These are phyloP conservation scores for Gastrophryne carolinensis DNA, from an alignment of 2,797 vertebrate genomes.

Conservation along the genomic window DNA sequence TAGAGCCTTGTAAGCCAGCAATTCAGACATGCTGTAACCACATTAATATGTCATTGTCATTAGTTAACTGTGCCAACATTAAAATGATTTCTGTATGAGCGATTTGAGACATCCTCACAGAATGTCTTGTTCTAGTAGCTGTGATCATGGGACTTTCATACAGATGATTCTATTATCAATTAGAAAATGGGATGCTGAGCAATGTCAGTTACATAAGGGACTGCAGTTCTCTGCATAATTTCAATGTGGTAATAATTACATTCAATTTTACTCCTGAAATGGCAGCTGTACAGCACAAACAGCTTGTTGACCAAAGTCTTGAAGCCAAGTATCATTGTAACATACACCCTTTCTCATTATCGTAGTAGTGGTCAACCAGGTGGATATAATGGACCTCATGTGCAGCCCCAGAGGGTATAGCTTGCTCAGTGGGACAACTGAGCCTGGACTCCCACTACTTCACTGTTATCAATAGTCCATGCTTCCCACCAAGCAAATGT, in stretches of 20 bases:
- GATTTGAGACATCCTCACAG: not conserved
- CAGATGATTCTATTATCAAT: constrained; percentile 9
- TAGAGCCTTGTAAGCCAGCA: not conserved
- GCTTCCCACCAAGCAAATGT: too few species aligned
- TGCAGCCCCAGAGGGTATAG: too few species aligned
- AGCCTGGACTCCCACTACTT: too few species aligned
- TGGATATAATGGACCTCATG: too few species aligned
- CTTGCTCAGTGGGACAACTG: too few species aligned
- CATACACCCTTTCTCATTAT: too few species aligned
- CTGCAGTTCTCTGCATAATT: not conserved
- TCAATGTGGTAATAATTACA: constrained; percentile 14
- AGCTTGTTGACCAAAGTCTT: not conserved
- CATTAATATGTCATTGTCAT: not conserved
- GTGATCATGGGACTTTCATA: constrained; percentile 1
- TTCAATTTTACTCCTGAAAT: not conserved
- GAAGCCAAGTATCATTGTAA: constrained; percentile 7
- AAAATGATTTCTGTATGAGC: not conserved
- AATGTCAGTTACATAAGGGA: constrained; percentile 11
- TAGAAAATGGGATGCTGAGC: not conserved
- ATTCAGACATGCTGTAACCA: constrained; percentile 1
- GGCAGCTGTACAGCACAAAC: not conserved
- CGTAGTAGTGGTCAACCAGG: too few species aligned
- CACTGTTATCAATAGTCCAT: too few species aligned
- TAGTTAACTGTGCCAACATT: not conserved
- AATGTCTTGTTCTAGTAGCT: not conserved